Evolutionary conservation across 2,888 invertebrate genomes (phyloP).

Genomic region (Helobdella robusta): DNA sequence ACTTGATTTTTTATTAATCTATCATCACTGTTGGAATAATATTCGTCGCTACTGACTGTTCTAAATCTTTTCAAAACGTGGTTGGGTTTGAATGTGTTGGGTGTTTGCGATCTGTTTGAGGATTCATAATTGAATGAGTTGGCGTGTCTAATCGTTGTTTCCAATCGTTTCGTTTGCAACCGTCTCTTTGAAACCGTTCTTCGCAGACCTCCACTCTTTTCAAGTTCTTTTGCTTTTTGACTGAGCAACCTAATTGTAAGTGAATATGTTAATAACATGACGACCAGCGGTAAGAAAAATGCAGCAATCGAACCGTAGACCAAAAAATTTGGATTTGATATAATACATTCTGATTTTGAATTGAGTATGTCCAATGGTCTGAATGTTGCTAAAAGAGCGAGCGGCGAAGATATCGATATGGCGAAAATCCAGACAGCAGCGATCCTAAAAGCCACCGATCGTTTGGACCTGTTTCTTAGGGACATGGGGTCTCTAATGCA

Average conservation of each 20-base stretch:
- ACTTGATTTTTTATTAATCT: too few species aligned
- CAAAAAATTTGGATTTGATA: slow-evolving; percentile 52
- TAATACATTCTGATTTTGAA: slow-evolving; percentile 44
- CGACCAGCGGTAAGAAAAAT: slow-evolving; percentile 85
- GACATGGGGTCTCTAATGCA: slow-evolving; percentile 71
- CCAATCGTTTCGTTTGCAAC: slow-evolving; percentile 12
- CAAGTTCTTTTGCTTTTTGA: slow-evolving; percentile 32
- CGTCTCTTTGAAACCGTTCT: slow-evolving; percentile 17
- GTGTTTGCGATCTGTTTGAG: too few species aligned
- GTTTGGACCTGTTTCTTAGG: slow-evolving; percentile 45
- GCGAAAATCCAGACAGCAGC: slow-evolving; percentile 86
- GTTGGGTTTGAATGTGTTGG: too few species aligned
- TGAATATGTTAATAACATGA: slow-evolving; percentile 90
- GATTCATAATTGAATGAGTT: slow-evolving; percentile 8
- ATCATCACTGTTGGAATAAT: too few species aligned
- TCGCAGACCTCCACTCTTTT: slow-evolving; percentile 18
- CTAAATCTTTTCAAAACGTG: not conserved
- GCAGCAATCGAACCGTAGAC: slow-evolving; percentile 86
- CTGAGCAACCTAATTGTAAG: slow-evolving; percentile 79
- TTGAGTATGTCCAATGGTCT: slow-evolving; percentile 58
- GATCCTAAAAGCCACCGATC: slow-evolving; percentile 62
- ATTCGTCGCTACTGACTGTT: not conserved
- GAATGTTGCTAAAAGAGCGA: slow-evolving; percentile 49
- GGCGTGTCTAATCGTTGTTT: slow-evolving; percentile 2
- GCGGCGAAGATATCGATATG: slow-evolving; percentile 51